A percentile compares a stretch with the other conserved stretches of the same genome.
phyloP scores from a whole-genome alignment of 2,888 invertebrate genomes.

The Drosophila picticornis region DNA sequence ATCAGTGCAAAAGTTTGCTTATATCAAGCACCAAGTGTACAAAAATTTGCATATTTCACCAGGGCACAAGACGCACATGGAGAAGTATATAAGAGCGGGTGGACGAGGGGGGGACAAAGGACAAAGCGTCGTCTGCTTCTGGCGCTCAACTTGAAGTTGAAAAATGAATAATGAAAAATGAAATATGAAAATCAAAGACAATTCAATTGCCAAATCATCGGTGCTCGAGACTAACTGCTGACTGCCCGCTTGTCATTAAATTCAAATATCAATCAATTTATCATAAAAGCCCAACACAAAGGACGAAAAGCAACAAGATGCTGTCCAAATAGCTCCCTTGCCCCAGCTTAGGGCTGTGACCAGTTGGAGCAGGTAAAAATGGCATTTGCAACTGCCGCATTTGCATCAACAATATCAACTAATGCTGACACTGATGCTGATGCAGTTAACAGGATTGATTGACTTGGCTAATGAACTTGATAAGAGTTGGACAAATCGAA shows the following conservation, averaged over 20 bases:
- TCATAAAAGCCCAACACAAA: conserved; percentile 59
- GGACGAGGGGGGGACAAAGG: neutral
- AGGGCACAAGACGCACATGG: conserved; percentile 48
- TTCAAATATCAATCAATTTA: conserved; percentile 80
- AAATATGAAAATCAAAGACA: conserved; percentile 52
- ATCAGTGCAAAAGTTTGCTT: conserved; percentile 74
- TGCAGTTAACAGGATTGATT: conserved; percentile 42
- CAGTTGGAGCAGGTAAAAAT: conserved; percentile 32
- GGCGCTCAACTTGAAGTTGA: conserved; percentile 63
- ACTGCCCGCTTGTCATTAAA: conserved; percentile 71
- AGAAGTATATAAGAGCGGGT: neutral
- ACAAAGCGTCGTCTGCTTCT: conserved; percentile 49
- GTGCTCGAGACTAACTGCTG: conserved; percentile 45
- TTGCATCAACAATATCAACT: conserved; percentile 4
- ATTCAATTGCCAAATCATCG: conserved; percentile 70
- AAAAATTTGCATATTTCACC: conserved; percentile 60
- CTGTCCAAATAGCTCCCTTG: neutral
- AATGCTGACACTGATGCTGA: conserved; percentile 11
- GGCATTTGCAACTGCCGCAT: conserved; percentile 22
- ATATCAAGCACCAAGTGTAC: conserved; percentile 66
- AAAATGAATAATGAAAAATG: conserved; percentile 51
- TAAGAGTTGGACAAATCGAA: conserved; percentile 9
- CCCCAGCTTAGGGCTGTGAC: neutral
- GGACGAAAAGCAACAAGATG: conserved; percentile 1
- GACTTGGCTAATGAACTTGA: conserved; percentile 45